Conservation (phyloP, 2,888 invertebrate genomes). For the Smittia aterrima region DNA sequence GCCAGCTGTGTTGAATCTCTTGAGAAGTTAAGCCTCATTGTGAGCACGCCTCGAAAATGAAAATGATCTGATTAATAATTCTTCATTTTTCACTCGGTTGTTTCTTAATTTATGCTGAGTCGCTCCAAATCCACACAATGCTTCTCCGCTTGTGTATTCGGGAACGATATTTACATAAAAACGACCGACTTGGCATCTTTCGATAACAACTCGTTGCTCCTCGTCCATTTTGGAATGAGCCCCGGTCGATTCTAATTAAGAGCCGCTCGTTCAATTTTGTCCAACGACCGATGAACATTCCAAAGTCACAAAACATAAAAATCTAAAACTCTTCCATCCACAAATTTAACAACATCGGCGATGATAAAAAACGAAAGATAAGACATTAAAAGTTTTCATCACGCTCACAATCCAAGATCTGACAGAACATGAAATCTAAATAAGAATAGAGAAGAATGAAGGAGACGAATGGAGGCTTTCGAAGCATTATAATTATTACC, state of each 20-base stretch:
- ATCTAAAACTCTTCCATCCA: background rate
- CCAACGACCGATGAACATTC: background rate
- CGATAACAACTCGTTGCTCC: slow-evolving; percentile 14
- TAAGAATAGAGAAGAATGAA: background rate
- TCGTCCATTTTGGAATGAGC: background rate
- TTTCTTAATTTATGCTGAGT: slow-evolving; percentile 34
- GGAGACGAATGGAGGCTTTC: background rate
- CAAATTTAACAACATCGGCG: background rate
- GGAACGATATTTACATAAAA: slow-evolving; percentile 39
- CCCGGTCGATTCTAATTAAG: background rate
- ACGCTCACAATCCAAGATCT: slow-evolving; percentile 3
- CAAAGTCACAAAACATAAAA: background rate
- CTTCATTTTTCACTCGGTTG: slow-evolving; percentile 15
- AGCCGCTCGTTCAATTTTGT: background rate
- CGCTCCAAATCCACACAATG: slow-evolving; percentile 21
- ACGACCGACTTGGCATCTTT: slow-evolving; percentile 27
- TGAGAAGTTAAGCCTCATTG: background rate
- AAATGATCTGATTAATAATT: slow-evolving; percentile 38
- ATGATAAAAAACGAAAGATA: slow-evolving; percentile 20
- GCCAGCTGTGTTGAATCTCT: background rate
- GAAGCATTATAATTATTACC: slow-evolving; percentile 41
- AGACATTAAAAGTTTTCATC: slow-evolving; percentile 18
- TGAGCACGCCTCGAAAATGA: too few species aligned
- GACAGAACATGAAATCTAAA: slow-evolving; percentile 21
- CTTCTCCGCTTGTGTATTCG: slow-evolving; percentile 3